Percentiles rank a stretch among this genome's conserved stretches.
These are phyloP conservation scores for Thripadectes ignobilis DNA, from an alignment of 2,797 vertebrate genomes.

Conservation along the genomic window DNA sequence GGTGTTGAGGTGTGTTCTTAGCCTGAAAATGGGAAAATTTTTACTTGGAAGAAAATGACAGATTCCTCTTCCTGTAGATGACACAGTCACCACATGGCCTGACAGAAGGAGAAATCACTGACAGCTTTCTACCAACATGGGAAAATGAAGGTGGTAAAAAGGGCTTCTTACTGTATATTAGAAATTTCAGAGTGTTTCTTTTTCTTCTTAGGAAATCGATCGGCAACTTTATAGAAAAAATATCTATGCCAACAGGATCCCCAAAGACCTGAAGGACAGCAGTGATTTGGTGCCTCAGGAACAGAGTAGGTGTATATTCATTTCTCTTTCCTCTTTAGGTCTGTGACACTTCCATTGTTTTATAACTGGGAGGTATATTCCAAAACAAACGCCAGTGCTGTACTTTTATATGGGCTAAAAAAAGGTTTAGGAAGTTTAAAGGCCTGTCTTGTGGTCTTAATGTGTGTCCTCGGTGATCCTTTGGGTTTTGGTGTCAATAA, in stretches of 20 bases:
- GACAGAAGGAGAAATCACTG: background rate
- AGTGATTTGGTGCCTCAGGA: conserved; percentile 1
- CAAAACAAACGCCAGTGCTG: background rate
- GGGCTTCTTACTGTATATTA: background rate
- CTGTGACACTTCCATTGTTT: background rate
- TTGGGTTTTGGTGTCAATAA: background rate
- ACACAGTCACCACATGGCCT: background rate
- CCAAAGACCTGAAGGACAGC: conserved; percentile 61
- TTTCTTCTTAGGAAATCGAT: conserved; percentile 76
- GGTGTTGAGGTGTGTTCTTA: background rate
- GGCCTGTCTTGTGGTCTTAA: background rate
- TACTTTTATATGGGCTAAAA: background rate
- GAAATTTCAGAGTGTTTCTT: background rate
- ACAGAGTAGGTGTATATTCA: background rate
- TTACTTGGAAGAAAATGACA: background rate
- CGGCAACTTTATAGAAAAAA: conserved; percentile 75
- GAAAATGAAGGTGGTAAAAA: background rate
- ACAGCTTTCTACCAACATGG: background rate
- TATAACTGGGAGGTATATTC: background rate
- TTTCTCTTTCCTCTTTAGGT: background rate
- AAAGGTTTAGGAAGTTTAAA: background rate
- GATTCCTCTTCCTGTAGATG: background rate
- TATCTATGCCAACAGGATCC: conserved; percentile 78
- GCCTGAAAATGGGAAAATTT: background rate
- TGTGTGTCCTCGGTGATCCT: background rate